Evolutionary conservation across 2,888 invertebrate species (phyloP).

Genomic region (Thysanoteuthis rhombus): DNA sequence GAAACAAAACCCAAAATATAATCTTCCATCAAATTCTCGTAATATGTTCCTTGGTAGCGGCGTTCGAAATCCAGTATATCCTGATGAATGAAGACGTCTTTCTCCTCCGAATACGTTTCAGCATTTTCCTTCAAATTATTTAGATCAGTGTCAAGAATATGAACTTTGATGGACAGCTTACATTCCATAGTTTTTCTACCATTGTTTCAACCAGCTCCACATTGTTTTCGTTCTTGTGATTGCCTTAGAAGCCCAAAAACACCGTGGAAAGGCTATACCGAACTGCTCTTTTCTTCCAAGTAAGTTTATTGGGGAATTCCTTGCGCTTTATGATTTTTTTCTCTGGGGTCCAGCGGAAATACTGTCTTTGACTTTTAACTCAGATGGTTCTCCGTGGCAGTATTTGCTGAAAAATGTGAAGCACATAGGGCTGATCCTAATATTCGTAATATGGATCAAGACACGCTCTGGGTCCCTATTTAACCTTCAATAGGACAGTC

Average conservation of each 20-base stretch:
- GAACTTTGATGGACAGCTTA: background rate
- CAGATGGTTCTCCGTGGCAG: too few species aligned
- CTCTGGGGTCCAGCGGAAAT: too few species aligned
- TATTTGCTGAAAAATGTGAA: too few species aligned
- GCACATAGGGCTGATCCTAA: too few species aligned
- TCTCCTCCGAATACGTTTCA: background rate
- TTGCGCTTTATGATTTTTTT: too few species aligned
- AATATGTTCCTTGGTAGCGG: background rate
- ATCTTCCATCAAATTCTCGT: too few species aligned
- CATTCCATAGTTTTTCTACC: background rate
- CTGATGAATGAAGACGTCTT: background rate
- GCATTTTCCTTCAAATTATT: background rate
- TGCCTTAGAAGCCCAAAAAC: background rate
- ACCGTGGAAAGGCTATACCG: background rate
- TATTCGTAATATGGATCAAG: too few species aligned
- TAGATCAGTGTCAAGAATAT: background rate
- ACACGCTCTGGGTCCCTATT: too few species aligned
- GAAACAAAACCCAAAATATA: background rate
- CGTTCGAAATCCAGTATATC: background rate
- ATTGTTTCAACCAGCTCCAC: background rate
- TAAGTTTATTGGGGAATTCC: too few species aligned
- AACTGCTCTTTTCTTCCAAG: too few species aligned
- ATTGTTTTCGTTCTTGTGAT: background rate
- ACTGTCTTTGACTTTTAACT: too few species aligned
- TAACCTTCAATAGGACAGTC: too few species aligned